These are phyloP conservation scores for Coremacera marginata DNA, from an alignment of 2,888 invertebrate species.

Conservation along the genomic window DNA sequence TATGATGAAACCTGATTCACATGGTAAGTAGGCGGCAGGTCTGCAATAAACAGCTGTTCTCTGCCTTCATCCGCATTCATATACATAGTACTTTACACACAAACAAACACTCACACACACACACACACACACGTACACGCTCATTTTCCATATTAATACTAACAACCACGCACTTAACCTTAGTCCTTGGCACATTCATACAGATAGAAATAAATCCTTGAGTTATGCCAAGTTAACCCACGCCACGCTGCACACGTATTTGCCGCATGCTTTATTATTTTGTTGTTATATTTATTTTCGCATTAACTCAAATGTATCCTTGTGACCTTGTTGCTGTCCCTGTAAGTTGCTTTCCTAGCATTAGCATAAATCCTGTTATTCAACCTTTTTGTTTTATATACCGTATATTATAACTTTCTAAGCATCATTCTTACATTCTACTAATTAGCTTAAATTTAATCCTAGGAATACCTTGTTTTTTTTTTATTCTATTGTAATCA, in stretches of 20 bases:
- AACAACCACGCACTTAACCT: not conserved
- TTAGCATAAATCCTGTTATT: slow-evolving; percentile 41
- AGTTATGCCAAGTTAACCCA: slow-evolving; percentile 8
- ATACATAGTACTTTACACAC: slow-evolving; percentile 21
- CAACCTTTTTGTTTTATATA: slow-evolving; percentile 30
- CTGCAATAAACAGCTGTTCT: not conserved
- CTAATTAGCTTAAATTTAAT: too few species aligned
- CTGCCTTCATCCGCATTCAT: slow-evolving; percentile 16
- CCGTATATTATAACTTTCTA: too few species aligned
- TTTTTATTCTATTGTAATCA: too few species aligned
- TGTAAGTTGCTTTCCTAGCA: slow-evolving; percentile 30
- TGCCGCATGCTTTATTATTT: not conserved
- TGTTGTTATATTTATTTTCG: not conserved
- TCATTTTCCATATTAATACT: slow-evolving; percentile 10
- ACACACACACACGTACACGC: not conserved
- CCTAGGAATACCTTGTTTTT: too few species aligned
- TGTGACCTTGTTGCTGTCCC: not conserved
- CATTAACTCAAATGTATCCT: not conserved
- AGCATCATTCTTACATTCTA: too few species aligned
- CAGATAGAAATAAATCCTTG: too few species aligned
- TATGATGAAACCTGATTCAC: slow-evolving; percentile 61
- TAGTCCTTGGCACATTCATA: too few species aligned
- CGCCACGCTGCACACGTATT: slow-evolving; percentile 16
- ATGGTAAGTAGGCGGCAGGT: slow-evolving; percentile 55
- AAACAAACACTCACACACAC: slow-evolving; percentile 20